Evolutionary conservation across 2,888 invertebrate genomes (phyloP).

Genomic region (Nomada fucata): DNA sequence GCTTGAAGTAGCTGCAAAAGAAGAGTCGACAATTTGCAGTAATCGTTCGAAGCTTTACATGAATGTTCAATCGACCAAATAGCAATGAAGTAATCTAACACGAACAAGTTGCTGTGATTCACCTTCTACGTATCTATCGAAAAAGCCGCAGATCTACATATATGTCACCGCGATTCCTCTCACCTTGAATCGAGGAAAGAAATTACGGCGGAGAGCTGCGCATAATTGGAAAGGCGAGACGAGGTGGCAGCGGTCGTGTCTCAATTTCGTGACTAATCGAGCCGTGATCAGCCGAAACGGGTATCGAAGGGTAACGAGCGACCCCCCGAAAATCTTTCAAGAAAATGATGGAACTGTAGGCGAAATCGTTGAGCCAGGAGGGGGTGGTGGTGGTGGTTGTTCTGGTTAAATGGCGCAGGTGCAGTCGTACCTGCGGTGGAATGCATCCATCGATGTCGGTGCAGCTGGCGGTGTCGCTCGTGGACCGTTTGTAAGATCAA

Average conservation of each 20-base stretch:
- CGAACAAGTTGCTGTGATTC: too few relatives aligned
- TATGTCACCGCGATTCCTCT: too few relatives aligned
- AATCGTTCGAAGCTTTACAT: too few relatives aligned
- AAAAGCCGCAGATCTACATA: too few relatives aligned
- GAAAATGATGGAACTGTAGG: not conserved
- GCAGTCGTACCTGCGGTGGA: slow-evolving; percentile 39
- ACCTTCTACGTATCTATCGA: too few relatives aligned
- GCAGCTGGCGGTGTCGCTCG: slow-evolving; percentile 66
- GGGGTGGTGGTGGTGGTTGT: not conserved
- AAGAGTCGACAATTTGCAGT: too few relatives aligned
- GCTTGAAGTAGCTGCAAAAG: too few relatives aligned
- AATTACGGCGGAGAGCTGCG: too few relatives aligned
- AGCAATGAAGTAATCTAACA: too few relatives aligned
- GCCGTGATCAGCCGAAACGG: not conserved
- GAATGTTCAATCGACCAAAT: too few relatives aligned
- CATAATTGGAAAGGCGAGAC: not conserved
- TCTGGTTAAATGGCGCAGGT: slow-evolving; percentile 44
- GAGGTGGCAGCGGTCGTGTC: not conserved
- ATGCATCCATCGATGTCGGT: slow-evolving; percentile 51
- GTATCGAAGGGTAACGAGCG: not conserved
- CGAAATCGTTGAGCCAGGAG: slow-evolving; percentile 1
- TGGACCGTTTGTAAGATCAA: slow-evolving; percentile 78
- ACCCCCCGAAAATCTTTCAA: not conserved
- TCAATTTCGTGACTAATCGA: slow-evolving; percentile 10
- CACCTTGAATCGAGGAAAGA: too few relatives aligned